Conservation (phyloP, 1,140 invertebrate species). For the Pseudomyrmex concolor region DNA sequence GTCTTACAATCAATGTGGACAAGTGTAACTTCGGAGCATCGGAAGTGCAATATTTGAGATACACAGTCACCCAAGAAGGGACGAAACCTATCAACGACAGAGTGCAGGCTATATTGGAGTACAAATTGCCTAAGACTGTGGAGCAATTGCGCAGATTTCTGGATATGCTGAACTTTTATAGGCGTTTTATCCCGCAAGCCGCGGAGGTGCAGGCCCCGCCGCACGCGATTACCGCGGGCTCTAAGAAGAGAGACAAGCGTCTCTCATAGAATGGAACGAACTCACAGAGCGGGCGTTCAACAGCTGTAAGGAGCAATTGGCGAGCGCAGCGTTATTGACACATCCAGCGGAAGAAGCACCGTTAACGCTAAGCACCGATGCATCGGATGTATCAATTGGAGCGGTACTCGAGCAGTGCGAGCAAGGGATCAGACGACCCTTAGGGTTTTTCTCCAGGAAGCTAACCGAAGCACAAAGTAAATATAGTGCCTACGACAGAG, state of each 20-base stretch:
- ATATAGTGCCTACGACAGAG: slow-evolving; percentile 27
- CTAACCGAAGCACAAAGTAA: not conserved
- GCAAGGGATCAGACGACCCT: not conserved
- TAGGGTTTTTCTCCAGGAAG: not conserved
- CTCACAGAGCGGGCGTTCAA: not conserved
- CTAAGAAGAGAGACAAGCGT: not conserved
- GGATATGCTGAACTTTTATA: not conserved
- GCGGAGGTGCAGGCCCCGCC: not conserved
- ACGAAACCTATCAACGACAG: not conserved
- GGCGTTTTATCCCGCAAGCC: not conserved
- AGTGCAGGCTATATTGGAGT: not conserved
- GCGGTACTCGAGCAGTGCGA: not conserved
- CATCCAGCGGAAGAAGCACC: not conserved
- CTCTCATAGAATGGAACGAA: not conserved
- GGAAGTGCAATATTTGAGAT: not conserved
- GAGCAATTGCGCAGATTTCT: not conserved
- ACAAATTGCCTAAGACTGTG: not conserved
- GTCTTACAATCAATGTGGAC: not conserved
- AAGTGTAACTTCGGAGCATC: not conserved
- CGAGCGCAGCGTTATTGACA: not conserved
- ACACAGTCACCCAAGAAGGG: not conserved
- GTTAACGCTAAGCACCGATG: not conserved
- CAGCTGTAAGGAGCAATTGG: not conserved
- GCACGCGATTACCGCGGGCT: not conserved
- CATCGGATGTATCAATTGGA: not conserved